Evolutionary conservation across 2,113 vertebrate genomes (phyloP), one percentile per base, ranked within the genome.

Genomic region (Forbesichthys papilliferus): DNA sequence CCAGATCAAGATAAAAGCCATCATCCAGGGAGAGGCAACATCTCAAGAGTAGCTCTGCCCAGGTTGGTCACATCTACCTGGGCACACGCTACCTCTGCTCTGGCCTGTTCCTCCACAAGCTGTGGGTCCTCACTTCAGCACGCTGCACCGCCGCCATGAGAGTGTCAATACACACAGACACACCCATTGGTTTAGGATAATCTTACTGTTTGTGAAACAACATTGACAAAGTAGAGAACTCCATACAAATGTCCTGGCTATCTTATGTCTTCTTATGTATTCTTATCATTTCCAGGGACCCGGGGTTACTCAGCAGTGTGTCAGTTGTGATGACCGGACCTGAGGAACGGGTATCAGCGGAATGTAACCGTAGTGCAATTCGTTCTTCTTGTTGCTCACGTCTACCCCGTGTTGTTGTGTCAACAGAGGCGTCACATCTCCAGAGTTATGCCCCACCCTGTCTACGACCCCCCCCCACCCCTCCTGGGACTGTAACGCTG

Each of bases 71-170:
- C 9, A 64, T 92, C 3, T 71, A 82, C 65, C 82, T 75, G 81
- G 79, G 68, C 55, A 71, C 75, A 4, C 65, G 86, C 55, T 77
- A 75, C 52, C 34, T 88, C 63, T 91, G 83, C 68, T 88, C 85
- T 60, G 90, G 85, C 64, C 77, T 75, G 46, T 48, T 90, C 46
- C 71, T 92, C 71, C 64, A 78, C 48, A 75, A 81, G 49, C 82
- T 59, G 12, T 86, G 87, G 91, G 58, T 89, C 48, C 71, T 88
- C 57, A 90, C 90, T 66, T 81, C 85, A 67, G 90, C 90, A 67
- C 78, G 81, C 66, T 91, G 90, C 72, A 82, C 92, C 49, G 34
- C 58, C 59, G 48, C 66, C 7, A 84, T 47, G 84, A 89, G 69
- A 84, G 86, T 68, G 20, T 46, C n/a, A 49, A 11, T 18, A 9